Percentiles rank a stretch among this genome's conserved stretches.
Conservation (phyloP, 2,113 vertebrate genomes). For the Micronycteris hirsuta region DNA sequence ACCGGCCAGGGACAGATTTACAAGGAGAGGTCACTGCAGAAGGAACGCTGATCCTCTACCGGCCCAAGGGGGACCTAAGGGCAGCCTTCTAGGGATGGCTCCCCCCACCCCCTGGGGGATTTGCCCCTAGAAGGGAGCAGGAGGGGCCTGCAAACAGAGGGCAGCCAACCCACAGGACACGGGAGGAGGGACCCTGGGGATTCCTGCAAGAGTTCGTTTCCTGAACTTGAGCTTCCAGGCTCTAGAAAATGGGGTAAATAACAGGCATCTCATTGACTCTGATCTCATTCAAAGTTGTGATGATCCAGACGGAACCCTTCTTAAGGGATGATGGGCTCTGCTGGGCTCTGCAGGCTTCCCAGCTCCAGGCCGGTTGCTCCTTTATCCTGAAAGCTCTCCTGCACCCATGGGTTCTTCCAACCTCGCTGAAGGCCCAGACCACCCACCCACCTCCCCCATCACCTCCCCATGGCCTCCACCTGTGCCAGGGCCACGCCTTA, state of each 20-base stretch:
- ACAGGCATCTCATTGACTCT: neutral
- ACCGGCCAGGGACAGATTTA: neutral
- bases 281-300: neutral
- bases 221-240: neutral
- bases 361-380: neutral
- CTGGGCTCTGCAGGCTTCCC: neutral
- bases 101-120: neutral
- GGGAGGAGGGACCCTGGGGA: neutral
- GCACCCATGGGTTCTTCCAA: neutral
- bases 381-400: neutral
- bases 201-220: neutral
- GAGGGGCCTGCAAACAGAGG: too few relatives aligned
- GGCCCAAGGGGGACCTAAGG: neutral
- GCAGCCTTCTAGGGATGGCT: neutral
- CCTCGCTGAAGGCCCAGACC: neutral
- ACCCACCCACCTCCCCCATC: neutral
- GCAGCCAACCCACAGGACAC: neutral
- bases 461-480: neutral
- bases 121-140: rapidly evolving
- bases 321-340: neutral
- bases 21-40: neutral
- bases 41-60: neutral
- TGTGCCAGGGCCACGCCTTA: rapidly evolving
- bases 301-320: neutral
- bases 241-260: neutral